Evolutionary conservation across 2,113 vertebrate species (phyloP).

Genomic region (Poecile atricapillus): DNA sequence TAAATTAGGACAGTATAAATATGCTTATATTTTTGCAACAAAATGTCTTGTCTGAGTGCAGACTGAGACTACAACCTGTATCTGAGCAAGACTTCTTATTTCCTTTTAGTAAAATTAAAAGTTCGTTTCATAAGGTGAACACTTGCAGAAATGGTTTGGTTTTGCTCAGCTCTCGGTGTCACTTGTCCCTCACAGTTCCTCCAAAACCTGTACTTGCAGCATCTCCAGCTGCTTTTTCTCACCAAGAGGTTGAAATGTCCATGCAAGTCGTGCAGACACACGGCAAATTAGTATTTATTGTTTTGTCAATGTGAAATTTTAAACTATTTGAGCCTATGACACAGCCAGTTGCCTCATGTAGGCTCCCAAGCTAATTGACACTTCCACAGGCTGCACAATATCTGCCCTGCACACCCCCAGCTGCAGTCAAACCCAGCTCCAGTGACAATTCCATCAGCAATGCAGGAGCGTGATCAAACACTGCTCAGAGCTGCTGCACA

Average conservation of each 20-base stretch:
- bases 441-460: neutral
- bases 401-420: neutral
- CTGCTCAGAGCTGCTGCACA: neutral
- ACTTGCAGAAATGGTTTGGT: neutral
- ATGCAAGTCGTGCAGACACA: neutral
- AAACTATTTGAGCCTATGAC: neutral
- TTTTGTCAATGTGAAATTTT: neutral
- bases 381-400: neutral
- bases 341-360: neutral
- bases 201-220: neutral
- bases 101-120: neutral
- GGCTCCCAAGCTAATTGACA: neutral
- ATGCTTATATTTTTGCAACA: neutral
- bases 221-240: neutral
- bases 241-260: neutral
- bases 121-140: neutral
- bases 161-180: neutral
- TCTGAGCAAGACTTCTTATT: neutral
- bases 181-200: neutral
- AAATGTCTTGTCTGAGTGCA: neutral
- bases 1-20: neutral
- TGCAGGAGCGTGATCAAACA: rapidly evolving
- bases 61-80: neutral
- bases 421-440: neutral
- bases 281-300: neutral